phyloP scores from a whole-genome alignment of 2,113 vertebrate genomes.

The Theristicus caerulescens region DNA sequence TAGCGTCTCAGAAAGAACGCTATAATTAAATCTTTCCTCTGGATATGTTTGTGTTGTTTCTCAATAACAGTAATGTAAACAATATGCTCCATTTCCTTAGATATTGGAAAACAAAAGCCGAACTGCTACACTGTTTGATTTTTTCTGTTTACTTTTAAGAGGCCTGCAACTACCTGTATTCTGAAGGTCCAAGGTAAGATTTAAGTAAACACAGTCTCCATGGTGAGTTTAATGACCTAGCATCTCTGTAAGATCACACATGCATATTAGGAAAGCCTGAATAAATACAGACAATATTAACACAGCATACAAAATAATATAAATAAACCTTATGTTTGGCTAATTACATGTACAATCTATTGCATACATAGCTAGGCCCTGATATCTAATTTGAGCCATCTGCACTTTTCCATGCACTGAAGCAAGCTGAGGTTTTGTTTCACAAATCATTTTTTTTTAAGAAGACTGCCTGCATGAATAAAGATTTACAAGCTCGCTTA shows the following conservation, averaged over 20 bases:
- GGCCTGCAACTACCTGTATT: background rate
- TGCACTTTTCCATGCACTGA: background rate
- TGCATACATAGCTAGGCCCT: background rate
- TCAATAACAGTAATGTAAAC: background rate
- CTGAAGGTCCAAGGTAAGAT: background rate
- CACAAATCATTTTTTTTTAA: background rate
- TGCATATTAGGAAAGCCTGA: background rate
- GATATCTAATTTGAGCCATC: background rate
- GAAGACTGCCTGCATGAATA: background rate
- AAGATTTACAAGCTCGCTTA: background rate
- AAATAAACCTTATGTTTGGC: background rate
- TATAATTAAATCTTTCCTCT: background rate
- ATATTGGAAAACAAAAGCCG: background rate
- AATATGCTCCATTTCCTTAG: background rate
- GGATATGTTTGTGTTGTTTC: background rate
- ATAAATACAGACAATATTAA: slow-evolving; percentile 4
- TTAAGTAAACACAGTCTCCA: slow-evolving; percentile 34
- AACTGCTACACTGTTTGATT: background rate
- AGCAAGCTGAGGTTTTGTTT: background rate
- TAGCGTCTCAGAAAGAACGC: background rate
- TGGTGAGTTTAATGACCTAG: slow-evolving; percentile 32
- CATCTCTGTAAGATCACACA: background rate
- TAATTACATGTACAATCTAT: background rate
- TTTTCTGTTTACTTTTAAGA: slow-evolving; percentile 1
- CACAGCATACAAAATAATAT: background rate